Evolutionary conservation across 2,888 invertebrate genomes (phyloP).

Genomic region (Eurytoma californica): DNA sequence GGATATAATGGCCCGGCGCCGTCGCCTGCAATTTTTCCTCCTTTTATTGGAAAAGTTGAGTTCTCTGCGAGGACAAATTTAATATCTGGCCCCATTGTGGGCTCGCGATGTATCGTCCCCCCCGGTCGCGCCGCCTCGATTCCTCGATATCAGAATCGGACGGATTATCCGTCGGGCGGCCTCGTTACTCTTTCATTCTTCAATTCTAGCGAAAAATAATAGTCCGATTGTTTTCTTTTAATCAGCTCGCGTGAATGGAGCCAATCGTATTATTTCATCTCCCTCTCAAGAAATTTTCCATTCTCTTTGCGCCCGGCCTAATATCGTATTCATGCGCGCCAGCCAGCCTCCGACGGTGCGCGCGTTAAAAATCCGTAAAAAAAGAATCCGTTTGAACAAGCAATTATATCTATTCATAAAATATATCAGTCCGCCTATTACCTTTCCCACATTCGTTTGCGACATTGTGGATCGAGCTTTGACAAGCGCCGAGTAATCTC

Average conservation of each 20-base stretch:
- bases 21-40: conserved; percentile 15
- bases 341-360: neutral
- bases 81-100: conserved; percentile 24
- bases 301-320: neutral
- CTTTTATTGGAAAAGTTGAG: conserved; percentile 43
- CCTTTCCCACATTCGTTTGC: conserved; percentile 37
- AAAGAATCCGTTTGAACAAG: conserved; percentile 11
- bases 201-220: conserved; percentile 18
- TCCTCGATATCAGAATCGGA: conserved; percentile 16
- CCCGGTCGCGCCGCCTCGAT: neutral
- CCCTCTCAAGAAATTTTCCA: neutral
- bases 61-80: conserved; percentile 22
- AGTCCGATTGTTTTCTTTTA: conserved; percentile 40
- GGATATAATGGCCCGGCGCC: neutral
- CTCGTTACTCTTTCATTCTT: conserved; percentile 36
- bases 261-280: conserved; percentile 47
- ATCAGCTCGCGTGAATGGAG: conserved; percentile 38
- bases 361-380: conserved; percentile 5
- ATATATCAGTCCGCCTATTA: conserved; percentile 14
- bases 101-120: neutral
- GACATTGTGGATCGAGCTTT: no score
- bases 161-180: neutral
- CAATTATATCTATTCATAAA: conserved; percentile 34
- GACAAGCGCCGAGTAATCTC: no score
- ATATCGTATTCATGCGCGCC: conserved; percentile 29